Base-by-base conservation (phyloP, 1,140 invertebrate genomes). In the Procambarus virginalis region DNA sequence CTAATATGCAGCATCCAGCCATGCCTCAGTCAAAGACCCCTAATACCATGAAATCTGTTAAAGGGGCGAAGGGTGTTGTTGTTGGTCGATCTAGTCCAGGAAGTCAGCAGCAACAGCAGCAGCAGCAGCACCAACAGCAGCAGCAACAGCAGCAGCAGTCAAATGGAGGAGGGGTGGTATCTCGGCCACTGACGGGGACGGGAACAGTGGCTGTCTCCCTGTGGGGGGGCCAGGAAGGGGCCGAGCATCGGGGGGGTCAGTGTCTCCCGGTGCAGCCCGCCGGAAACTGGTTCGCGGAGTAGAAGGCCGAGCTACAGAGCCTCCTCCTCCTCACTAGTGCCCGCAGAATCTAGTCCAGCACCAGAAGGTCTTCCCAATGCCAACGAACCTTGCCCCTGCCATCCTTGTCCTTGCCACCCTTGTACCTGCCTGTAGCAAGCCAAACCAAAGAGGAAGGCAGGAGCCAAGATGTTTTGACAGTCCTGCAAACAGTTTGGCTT, bases 311-410 rank as follows among this genome's bases (percentile, higher is more conserved):
- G 94, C 95, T 81, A 94, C 94, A 86, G 95, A 95, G 86, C 95
- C 95, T 70, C 94, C 95, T 88, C 94, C 94, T 60, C 94, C 94
- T 51, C 94, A 95, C 93, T 95, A 95, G 95, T 94, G 79, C 91
- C 84, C 64, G 17, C 46, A 75, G 84, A 80, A 70, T 90, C 89
- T 90, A 90, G 89, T 90, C 89, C 89, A 90, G 89, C 89, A 84
- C 89, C 82, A 86, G 82, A 48, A 55, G 82, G 82, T 64, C 76
- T 70, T 76, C 84, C 82, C 45, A 55, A 86, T 73, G 68, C 82
- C 84, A 85, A 81, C 51, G 83, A 84, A 79, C n/a, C 89, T 55
- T 90, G 87, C 89, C 89, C 82, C 22, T 90, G 89, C 78, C 89
- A 84, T 64, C 83, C 83, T 79, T 85, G 83, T 68, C 82, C 83